Evolutionary conservation across 2,797 vertebrate species (phyloP), one percentile per base, ranked within the genome.

Genomic region (Mareca strepera): DNA sequence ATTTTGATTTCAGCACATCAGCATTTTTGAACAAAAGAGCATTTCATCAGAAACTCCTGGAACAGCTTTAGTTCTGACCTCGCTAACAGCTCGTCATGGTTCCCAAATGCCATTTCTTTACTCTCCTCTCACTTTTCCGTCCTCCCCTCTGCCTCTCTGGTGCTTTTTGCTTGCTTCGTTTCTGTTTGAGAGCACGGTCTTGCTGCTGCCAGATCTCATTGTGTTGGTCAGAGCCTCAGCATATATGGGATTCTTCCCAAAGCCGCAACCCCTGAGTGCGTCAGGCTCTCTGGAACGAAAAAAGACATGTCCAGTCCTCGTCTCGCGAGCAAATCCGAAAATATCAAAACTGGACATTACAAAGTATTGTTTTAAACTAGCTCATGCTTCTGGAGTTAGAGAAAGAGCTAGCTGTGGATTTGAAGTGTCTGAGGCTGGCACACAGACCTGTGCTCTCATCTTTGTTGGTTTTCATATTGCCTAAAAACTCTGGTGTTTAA

Each of bases 31-130:
- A 85, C 84, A 85, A 23, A 62, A 35, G 66, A 52, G 73, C 48
- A 16, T 87, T 96, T 94, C 84, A 91, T 92, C 91, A 87, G 83
- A 82, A 89, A 74, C 82, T 90, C 69, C 84, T 89, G 88, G 64
- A 92, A 28, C 88, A 68, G 75, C 90, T 82, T 70, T 67, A 14
- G 67, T 20, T 92, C n/a, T 88, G 75, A 82, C 90, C 83, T 67
- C 78, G 77, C 83, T 3, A 28, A 67, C 74, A 52, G 66, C 69
- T 77, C 35, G 21, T 78, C 66, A 2, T 2, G 41, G 31, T 59
- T 26, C 41, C 28, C 89, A 92, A 90, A 74, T 35, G 53, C 14
- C 33, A 8, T 82, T 90, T 70, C 5, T 39, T 67, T 44, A 3
- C 64, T 60, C 37, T 92, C 33, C 35, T 4, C 6, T 59, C 0